Evolutionary conservation across 2,888 invertebrate species (phyloP).

Genomic region (Lasius fuliginosus): DNA sequence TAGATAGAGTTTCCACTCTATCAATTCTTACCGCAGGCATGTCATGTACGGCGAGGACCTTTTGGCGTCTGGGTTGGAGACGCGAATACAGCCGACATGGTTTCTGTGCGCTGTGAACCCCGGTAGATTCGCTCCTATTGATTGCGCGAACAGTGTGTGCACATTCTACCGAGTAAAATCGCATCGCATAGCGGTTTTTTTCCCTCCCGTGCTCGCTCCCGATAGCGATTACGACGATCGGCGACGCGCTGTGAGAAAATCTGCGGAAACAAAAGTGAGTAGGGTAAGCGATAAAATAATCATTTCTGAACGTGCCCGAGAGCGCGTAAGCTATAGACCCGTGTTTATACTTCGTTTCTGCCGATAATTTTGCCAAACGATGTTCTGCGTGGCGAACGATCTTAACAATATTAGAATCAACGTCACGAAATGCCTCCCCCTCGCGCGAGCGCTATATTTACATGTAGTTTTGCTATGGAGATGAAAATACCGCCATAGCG

Average conservation of each 20-base stretch:
- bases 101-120: constrained; percentile 82
- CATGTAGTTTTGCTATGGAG: neutral
- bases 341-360: constrained; percentile 15
- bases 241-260: constrained; percentile 14
- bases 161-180: constrained; percentile 59
- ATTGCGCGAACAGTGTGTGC: constrained; percentile 66
- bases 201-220: constrained; percentile 57
- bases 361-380: neutral
- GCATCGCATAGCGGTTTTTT: constrained; percentile 67
- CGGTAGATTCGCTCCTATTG: constrained; percentile 77
- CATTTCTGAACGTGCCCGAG: constrained; percentile 45
- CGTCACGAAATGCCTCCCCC: neutral
- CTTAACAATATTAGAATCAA: neutral
- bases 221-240: constrained; percentile 57
- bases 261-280: constrained; percentile 61
- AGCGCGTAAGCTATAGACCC: constrained; percentile 63
- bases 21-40: neutral
- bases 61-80: constrained; percentile 77
- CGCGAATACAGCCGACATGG: constrained; percentile 67
- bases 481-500: constrained; percentile 34
- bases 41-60: neutral
- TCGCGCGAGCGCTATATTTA: neutral
- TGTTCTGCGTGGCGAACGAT: too few species aligned
- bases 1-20: constrained; percentile 7
- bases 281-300: neutral